These are phyloP conservation scores for Busseola fusca DNA, from an alignment of 2,888 invertebrate genomes.

Conservation along the genomic window DNA sequence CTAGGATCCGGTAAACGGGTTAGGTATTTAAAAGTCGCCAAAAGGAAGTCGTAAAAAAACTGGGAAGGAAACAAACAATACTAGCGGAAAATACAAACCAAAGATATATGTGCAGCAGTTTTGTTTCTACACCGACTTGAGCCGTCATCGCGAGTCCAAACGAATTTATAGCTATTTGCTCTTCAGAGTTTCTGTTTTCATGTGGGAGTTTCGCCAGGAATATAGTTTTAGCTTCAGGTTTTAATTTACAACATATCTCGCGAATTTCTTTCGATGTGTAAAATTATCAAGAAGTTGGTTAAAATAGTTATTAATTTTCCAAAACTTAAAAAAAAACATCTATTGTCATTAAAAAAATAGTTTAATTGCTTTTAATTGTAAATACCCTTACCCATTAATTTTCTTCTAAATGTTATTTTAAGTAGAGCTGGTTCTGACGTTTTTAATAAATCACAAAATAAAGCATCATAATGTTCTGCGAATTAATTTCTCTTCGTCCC, in stretches of 20 bases:
- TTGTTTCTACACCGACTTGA: slow-evolving; percentile 85
- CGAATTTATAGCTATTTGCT: slow-evolving; percentile 86
- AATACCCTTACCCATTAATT: slow-evolving; percentile 11
- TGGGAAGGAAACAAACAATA: slow-evolving; percentile 67
- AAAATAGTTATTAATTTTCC: neutral
- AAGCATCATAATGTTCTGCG: slow-evolving; percentile 15
- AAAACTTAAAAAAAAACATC: too few relatives aligned
- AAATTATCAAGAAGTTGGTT: neutral
- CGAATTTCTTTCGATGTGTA: slow-evolving; percentile 17
- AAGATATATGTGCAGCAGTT: slow-evolving; percentile 83
- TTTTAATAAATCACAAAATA: slow-evolving; percentile 16
- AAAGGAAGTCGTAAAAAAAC: slow-evolving; percentile 47
- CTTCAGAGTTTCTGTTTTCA: slow-evolving; percentile 67
- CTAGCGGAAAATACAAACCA: slow-evolving; percentile 76
- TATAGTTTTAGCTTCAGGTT: slow-evolving; percentile 52
- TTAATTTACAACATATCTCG: slow-evolving; percentile 47
- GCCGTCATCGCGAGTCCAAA: slow-evolving; percentile 81
- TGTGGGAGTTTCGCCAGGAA: slow-evolving; percentile 56
- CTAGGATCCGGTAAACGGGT: neutral
- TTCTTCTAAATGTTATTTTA: slow-evolving; percentile 7
- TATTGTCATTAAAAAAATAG: too few relatives aligned
- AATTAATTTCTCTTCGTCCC: slow-evolving; percentile 37
- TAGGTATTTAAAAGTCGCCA: neutral
- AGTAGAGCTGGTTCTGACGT: slow-evolving; percentile 10
- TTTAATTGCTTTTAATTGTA: slow-evolving; percentile 23